Percentiles rank a stretch among this genome's conserved stretches.
Evolutionary conservation across 2,888 invertebrate species (phyloP).

Genomic region (Amphiduros pacificus): DNA sequence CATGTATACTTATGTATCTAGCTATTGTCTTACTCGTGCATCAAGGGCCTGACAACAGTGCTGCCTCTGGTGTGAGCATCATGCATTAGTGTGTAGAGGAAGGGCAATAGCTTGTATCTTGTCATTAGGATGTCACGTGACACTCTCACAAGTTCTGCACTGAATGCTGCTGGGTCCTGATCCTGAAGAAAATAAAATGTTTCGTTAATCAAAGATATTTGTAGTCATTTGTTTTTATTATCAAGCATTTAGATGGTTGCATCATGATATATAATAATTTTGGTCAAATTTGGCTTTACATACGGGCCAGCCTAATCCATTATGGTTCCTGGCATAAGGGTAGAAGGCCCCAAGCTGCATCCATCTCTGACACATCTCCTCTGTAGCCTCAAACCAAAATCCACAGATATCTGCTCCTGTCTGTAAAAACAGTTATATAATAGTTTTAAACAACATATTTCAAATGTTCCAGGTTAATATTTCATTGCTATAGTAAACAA

Average conservation of each 20-base stretch:
- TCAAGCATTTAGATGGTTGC: background rate
- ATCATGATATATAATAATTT: no score
- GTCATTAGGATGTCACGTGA: conserved; percentile 39
- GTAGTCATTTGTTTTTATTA: background rate
- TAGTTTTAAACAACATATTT: no score
- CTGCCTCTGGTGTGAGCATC: conserved; percentile 50
- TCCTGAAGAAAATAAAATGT: conserved; percentile 53
- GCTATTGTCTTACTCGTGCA: conserved; percentile 55
- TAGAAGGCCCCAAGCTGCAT: conserved; percentile 70
- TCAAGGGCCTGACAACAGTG: conserved; percentile 56
- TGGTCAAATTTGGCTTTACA: no score
- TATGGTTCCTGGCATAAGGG: conserved; percentile 60
- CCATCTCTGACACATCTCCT: conserved; percentile 70
- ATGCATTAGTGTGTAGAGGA: conserved; percentile 60
- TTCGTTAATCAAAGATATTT: background rate
- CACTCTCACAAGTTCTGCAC: conserved; percentile 48
- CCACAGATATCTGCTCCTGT: conserved; percentile 62
- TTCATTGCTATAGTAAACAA: no score
- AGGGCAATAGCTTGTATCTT: conserved; percentile 60
- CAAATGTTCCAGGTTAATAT: no score
- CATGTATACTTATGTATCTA: no score
- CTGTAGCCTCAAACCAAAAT: conserved; percentile 57
- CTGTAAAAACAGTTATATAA: conserved; percentile 21
- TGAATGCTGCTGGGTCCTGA: conserved; percentile 81
- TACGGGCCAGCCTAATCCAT: conserved; percentile 27